These are phyloP conservation scores for Cyanistes caeruleus DNA, from an alignment of 2,113 vertebrate species.

Conservation along the genomic window DNA sequence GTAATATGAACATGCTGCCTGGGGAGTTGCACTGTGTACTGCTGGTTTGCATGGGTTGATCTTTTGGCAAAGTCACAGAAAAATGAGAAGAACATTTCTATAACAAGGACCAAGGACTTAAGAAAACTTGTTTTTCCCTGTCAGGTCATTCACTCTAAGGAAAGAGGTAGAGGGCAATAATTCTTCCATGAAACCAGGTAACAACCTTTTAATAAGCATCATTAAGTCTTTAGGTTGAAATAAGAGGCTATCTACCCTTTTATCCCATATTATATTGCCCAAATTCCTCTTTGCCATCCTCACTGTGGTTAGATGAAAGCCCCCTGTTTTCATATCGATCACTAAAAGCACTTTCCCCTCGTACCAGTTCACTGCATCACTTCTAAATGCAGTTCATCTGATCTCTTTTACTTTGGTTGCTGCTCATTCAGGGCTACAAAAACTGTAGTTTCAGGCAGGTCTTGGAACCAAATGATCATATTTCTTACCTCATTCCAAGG, in stretches of 20 bases:
- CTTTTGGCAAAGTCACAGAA: background rate
- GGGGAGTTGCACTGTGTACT: background rate
- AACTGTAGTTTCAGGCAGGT: slow-evolving; percentile 32
- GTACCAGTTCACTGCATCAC: slow-evolving; percentile 31
- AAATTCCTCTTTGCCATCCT: slow-evolving; percentile 39
- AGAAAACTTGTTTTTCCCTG: background rate
- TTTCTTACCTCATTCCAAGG: slow-evolving; percentile 59
- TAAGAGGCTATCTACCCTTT: slow-evolving; percentile 56
- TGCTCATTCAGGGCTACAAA: slow-evolving; percentile 32
- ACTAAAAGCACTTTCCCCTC: slow-evolving; percentile 48
- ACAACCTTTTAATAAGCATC: slow-evolving; percentile 73
- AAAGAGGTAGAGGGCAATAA: background rate
- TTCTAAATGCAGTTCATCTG: slow-evolving; percentile 61
- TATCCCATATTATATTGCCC: slow-evolving; percentile 61
- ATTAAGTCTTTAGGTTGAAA: slow-evolving; percentile 67
- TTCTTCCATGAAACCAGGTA: slow-evolving; percentile 60
- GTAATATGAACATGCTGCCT: background rate
- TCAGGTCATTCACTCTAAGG: slow-evolving; percentile 13
- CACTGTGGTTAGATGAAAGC: slow-evolving; percentile 58
- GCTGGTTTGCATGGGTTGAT: background rate
- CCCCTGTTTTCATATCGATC: slow-evolving; percentile 55
- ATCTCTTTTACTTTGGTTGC: slow-evolving; percentile 40
- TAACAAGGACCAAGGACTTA: background rate
- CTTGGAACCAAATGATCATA: slow-evolving; percentile 34
- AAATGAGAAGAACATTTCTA: background rate